Conservation (phyloP, 2,113 vertebrate genomes). For the Austrofundulus limnaeus region DNA sequence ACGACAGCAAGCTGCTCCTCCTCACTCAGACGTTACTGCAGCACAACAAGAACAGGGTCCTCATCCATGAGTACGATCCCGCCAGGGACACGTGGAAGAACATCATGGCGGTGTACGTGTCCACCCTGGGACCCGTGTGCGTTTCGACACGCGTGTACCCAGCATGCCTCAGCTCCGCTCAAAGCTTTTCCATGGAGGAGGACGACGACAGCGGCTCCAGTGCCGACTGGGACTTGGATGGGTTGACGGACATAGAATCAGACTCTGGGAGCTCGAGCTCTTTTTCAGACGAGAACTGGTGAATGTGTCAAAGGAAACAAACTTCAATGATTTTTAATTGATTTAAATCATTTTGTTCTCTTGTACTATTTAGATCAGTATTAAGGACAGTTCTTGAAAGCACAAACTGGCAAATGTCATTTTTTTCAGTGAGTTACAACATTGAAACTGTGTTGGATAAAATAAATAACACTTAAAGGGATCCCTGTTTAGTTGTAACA, state of each 20-base stretch:
- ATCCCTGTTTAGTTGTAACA: no score
- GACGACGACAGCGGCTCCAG: conserved; percentile 88
- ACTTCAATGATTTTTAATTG: conserved; percentile 9
- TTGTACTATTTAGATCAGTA: background rate
- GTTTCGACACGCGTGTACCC: conserved; percentile 86
- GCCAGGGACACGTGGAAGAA: conserved; percentile 82
- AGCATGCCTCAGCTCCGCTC: conserved; percentile 82
- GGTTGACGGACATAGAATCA: conserved; percentile 84
- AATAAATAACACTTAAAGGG: background rate
- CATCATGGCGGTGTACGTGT: conserved; percentile 84
- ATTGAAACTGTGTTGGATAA: background rate
- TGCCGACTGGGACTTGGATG: conserved; percentile 88
- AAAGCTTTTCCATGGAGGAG: conserved; percentile 86
- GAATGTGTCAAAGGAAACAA: conserved; percentile 20
- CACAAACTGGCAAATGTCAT: background rate
- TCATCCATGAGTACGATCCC: conserved; percentile 86
- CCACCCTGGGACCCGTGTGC: conserved; percentile 82
- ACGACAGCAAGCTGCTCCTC: conserved; percentile 82
- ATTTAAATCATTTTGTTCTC: conserved; percentile 7
- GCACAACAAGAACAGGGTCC: conserved; percentile 87
- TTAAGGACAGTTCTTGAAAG: conserved; percentile 18
- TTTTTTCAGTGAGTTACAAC: no score
- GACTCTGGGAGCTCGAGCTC: conserved; percentile 88
- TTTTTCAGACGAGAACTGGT: conserved; percentile 85
- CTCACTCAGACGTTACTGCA: conserved; percentile 84